Evolutionary conservation across 2,113 vertebrate species (phyloP).

Genomic region (Psittacula cyanocephala): DNA sequence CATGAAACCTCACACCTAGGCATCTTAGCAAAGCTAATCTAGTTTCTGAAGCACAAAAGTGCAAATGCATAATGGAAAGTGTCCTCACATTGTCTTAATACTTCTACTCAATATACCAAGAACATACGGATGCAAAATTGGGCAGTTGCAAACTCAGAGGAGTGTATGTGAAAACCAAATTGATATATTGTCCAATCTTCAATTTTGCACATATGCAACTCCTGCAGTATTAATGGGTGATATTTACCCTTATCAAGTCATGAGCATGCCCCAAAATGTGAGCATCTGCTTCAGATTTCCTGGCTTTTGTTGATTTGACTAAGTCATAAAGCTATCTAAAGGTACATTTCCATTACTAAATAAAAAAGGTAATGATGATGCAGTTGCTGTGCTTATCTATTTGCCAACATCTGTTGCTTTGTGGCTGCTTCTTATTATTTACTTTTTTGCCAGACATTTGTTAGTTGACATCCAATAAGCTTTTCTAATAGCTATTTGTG

Average conservation of each 20-base stretch:
- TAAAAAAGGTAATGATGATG: background rate
- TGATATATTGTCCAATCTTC: no score
- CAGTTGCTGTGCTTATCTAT: background rate
- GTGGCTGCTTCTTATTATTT: background rate
- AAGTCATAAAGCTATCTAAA: slow-evolving; percentile 26
- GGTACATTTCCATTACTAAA: slow-evolving; percentile 9
- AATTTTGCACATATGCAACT: background rate
- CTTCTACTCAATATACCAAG: background rate
- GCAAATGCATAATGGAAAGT: background rate
- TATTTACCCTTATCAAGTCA: background rate
- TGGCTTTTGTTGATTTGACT: slow-evolving; percentile 15
- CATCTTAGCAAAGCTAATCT: background rate
- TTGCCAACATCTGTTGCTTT: background rate
- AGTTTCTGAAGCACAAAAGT: background rate
- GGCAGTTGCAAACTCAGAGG: background rate
- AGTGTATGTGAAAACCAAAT: background rate
- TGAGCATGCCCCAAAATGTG: background rate
- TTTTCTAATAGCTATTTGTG: slow-evolving; percentile 26
- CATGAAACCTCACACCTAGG: background rate
- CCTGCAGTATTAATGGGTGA: background rate
- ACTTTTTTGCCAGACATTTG: slow-evolving; percentile 28
- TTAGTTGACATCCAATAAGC: slow-evolving; percentile 25
- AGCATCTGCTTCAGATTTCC: background rate
- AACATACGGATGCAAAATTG: background rate
- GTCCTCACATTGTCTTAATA: background rate